Evolutionary conservation across 2,888 invertebrate genomes (phyloP).

Genomic region (Vanessa cardui): DNA sequence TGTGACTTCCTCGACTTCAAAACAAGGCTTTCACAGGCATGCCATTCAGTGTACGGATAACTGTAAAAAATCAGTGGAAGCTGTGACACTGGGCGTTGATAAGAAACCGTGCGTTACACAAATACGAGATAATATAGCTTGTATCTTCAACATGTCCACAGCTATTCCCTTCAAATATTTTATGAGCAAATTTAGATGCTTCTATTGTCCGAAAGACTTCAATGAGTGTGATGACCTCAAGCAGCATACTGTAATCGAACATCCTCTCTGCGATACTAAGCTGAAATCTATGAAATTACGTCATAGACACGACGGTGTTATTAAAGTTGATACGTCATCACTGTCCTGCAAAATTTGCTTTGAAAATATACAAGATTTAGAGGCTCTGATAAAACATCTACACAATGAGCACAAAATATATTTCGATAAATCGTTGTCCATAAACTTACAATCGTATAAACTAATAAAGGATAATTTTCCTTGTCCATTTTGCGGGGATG

Average conservation of each 20-base stretch:
- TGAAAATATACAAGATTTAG: conserved; percentile 50
- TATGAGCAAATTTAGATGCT: conserved; percentile 66
- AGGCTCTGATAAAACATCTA: conserved; percentile 55
- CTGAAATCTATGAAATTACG: conserved; percentile 61
- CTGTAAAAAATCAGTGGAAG: conserved; percentile 20
- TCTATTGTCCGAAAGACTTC: conserved; percentile 70
- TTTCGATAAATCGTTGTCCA: conserved; percentile 53
- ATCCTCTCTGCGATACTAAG: conserved; percentile 63
- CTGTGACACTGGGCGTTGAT: conserved; percentile 45
- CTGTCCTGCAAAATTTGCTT: conserved; percentile 63
- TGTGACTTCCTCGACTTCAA: conserved; percentile 50
- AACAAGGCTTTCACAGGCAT: conserved; percentile 39
- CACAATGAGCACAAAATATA: conserved; percentile 53
- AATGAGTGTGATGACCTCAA: conserved; percentile 59
- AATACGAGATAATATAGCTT: conserved; percentile 59
- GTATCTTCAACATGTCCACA: conserved; percentile 66
- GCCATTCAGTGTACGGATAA: conserved; percentile 29
- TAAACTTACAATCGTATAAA: conserved; percentile 56
- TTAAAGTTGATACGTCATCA: conserved; percentile 64
- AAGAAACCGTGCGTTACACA: conserved; percentile 54
- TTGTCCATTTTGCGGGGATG: conserved; percentile 60
- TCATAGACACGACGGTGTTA: conserved; percentile 60
- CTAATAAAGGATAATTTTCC: conserved; percentile 58
- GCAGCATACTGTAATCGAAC: conserved; percentile 59
- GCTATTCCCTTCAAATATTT: conserved; percentile 69